Evolutionary conservation across 1,140 invertebrate species (phyloP), one percentile per base, ranked within the genome.

Genomic region (Ceratosolen solmsi): DNA sequence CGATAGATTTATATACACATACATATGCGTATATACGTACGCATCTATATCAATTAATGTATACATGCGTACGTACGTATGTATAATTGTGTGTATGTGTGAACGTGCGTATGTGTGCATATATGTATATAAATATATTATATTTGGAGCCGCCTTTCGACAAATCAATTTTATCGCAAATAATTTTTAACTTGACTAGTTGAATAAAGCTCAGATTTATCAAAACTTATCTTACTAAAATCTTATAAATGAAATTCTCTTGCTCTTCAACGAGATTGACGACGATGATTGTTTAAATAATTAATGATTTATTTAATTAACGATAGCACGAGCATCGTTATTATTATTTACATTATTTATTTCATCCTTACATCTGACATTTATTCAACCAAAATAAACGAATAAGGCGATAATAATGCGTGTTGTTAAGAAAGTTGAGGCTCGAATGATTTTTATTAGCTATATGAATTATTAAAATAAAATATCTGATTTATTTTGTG

Each of bases 161-260:
- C 54, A 82, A 46, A 41, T 82, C 74, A 77, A 77, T 77, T 82
- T 72, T 76, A 82, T 82, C 46, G n/a, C 25, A 36, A 25, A 82
- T 82, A 73, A 82, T 82, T 76, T n/a, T 54, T 73, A 76, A 58
- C 51, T 76, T 76, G 22, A 71, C 17, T 51, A n/a, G n/a, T n/a
- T n/a, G n/a, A n/a, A n/a, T n/a, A n/a, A n/a, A 54, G 22, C 33
- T 46, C 36, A 82, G 75, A 76, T n/a, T n/a, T n/a, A n/a, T n/a
- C n/a, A n/a, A n/a, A n/a, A n/a, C n/a, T n/a, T n/a, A n/a, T n/a
- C n/a, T n/a, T n/a, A n/a, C n/a, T n/a, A n/a, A n/a, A n/a, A n/a
- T n/a, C n/a, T n/a, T n/a, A n/a, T n/a, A n/a, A n/a, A n/a, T n/a
- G n/a, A n/a, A n/a, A n/a, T n/a, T n/a, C n/a, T n/a, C n/a, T n/a